A percentile compares a stretch with the other conserved stretches of the same genome.
Evolutionary conservation across 2,797 vertebrate species (phyloP).

Genomic region (Sebastes vulpes): DNA sequence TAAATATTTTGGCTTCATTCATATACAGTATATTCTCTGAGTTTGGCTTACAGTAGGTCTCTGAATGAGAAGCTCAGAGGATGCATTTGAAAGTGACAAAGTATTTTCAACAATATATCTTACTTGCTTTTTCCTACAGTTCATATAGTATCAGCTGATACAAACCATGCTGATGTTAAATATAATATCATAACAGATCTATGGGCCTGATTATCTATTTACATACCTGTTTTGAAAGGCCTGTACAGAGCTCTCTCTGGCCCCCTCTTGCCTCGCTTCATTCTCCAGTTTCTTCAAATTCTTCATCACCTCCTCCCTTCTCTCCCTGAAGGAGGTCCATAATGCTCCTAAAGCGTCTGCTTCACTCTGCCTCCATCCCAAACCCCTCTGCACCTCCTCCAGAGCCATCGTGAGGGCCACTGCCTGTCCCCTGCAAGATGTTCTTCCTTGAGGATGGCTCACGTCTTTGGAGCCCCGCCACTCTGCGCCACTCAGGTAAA

Average conservation of each 20-base stretch:
- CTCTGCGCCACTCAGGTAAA: constrained; percentile 84
- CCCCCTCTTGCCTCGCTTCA: constrained; percentile 81
- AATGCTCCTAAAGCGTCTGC: constrained; percentile 90
- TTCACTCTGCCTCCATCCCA: constrained; percentile 91
- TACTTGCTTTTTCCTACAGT: background rate
- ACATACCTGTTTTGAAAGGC: constrained; percentile 94
- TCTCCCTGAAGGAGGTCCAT: constrained; percentile 89
- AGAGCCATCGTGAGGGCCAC: constrained; percentile 80
- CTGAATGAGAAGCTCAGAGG: background rate
- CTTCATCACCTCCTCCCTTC: constrained; percentile 90
- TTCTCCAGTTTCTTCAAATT: constrained; percentile 90
- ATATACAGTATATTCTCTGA: background rate
- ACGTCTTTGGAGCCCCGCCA: constrained; percentile 81
- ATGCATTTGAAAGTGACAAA: background rate
- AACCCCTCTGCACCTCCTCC: constrained; percentile 88
- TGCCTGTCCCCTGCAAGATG: constrained; percentile 88
- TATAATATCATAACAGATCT: background rate
- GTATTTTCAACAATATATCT: background rate
- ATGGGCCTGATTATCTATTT: background rate
- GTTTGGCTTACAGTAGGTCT: background rate
- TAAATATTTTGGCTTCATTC: constrained; percentile 19
- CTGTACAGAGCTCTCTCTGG: constrained; percentile 88
- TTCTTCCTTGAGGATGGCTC: constrained; percentile 86
- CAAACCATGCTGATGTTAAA: background rate
- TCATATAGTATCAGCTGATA: background rate